Evolutionary conservation across 2,888 invertebrate species (phyloP), one percentile per base, ranked within the genome.

Genomic region (Hipparchia semele): DNA sequence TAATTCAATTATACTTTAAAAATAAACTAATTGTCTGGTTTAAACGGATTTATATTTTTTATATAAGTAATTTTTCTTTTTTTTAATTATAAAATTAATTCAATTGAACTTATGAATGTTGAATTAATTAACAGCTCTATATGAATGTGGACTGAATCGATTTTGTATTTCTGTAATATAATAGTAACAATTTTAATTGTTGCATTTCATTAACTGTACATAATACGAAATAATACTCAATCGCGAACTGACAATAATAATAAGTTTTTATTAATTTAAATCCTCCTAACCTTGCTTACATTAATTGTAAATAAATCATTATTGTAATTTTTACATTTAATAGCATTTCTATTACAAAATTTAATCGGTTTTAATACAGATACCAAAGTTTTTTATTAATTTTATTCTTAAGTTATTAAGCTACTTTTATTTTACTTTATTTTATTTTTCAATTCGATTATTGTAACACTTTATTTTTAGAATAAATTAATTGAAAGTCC

Each of bases 341-440:
- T 84, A 84, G 85, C 87, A 86, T 77, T 91, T 90, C 86, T 90
- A 90, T 87, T 88, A 87, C 88, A 90, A 92, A 91, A 90, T 87
- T 87, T 88, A 90, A 92, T 92, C 91, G 92, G 92, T 91, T 89
- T 90, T 91, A 92, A 91, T 90, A 90, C 89, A 89, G 86, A 94
- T 94, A 92, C 94, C 94, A 94, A 94, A 94, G 94, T 94, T 92
- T 90, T 90, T 91, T 90, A 88, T 87, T 91, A 91, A 90, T 91
- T 90, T 90, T 87, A 89, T 86, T 86, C 84, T 87, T 92, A 90
- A 90, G 87, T 89, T 92, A 86, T 88, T 91, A 89, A 90, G 88
- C 87, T 87, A 87, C 81, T 88, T 85, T 82, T 85, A 83, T 86
- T 86, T 79, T 86, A 83, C 86, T 58, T 58, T 58, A 54, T 83